Base-by-base conservation (phyloP, 2,888 invertebrate genomes). In the Hoplodrina ambigua region DNA sequence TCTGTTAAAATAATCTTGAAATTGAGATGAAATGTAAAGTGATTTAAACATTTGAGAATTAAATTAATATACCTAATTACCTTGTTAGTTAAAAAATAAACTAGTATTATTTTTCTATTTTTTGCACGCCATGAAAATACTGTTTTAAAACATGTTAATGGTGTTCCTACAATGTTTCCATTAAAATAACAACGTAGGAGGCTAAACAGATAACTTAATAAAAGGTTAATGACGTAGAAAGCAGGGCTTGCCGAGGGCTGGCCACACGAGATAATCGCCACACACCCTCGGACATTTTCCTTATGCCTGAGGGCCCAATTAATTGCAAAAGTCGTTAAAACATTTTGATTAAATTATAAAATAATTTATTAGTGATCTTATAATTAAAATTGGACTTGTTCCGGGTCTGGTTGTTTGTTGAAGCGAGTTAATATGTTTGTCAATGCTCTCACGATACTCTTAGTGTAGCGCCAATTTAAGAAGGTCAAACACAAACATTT, bases 271-370 rank as follows among this genome's bases (percentile, higher is more conserved):
- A 87, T 90, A 85, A 88, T 87, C 83, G 71, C 80, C 81, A 80
- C 82, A 81, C 79, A 81, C 83, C 83, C 85, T 80, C 81, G 83
- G 84, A 85, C 85, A 69, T 83, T 88, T 86, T 85, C 82, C 82
- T 81, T 78, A 62, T 67, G 76, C 58, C 65, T 41, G 37, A 86
- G 85, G 86, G 82, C 75, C 78, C 72, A 82, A 82, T 86, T 86
- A 86, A 86, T 85, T 78, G 78, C 82, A 65, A 68, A 74, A 81
- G 80, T 86, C 87, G 85, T 87, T 89, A 86, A 86, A 86, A 85
- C 78, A 76, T 69, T 81, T 74, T 78, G 84, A 86, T 87, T 83
- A 84, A 86, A 87, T 88, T 85, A 85, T 86, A 46, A 53, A 49
- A 50, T 53, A 80, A 61, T 82, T 74, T 30, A 60, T 66, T 72